Percentiles rank a stretch among this genome's conserved stretches.
These are phyloP conservation scores for Ditula angustiorana DNA, from an alignment of 2,888 invertebrate species.

Conservation along the genomic window DNA sequence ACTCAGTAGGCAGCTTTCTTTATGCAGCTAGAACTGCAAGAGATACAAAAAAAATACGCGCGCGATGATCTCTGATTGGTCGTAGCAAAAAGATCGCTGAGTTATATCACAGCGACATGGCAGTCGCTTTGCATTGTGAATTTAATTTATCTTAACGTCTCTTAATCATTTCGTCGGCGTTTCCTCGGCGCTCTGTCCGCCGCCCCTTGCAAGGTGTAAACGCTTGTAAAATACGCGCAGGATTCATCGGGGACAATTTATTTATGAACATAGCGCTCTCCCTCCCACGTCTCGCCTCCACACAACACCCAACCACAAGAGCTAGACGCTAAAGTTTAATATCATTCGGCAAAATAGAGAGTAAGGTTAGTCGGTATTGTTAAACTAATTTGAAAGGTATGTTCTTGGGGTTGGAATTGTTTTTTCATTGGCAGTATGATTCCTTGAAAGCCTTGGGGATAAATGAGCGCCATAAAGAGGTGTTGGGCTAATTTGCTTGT, in stretches of 20 bases:
- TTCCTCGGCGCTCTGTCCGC: slow-evolving; percentile 1
- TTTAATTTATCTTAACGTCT: too few species aligned
- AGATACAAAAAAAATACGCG: too few species aligned
- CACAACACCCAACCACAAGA: slow-evolving; percentile 9
- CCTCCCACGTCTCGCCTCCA: background rate
- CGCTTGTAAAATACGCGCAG: slow-evolving; percentile 40
- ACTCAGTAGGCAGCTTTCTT: too few species aligned
- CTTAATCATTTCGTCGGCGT: background rate
- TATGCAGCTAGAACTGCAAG: too few species aligned
- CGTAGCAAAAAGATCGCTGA: too few species aligned
- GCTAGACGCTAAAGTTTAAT: background rate
- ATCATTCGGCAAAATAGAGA: background rate
- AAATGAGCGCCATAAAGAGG: slow-evolving; percentile 38
- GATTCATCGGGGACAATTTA: slow-evolving; percentile 38
- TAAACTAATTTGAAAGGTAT: slow-evolving; percentile 8
- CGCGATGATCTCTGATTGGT: too few species aligned
- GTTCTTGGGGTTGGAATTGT: background rate
- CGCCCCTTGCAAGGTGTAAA: slow-evolving; percentile 34
- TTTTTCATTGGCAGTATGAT: background rate
- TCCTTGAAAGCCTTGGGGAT: slow-evolving; percentile 25
- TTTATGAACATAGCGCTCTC: slow-evolving; percentile 33
- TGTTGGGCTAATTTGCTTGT: slow-evolving; percentile 38
- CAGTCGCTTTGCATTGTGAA: too few species aligned
- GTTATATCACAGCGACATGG: too few species aligned
- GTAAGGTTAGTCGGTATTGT: background rate